Conservation (phyloP, 2,113 vertebrate species). For the Mesoclemmys tuberculata region DNA sequence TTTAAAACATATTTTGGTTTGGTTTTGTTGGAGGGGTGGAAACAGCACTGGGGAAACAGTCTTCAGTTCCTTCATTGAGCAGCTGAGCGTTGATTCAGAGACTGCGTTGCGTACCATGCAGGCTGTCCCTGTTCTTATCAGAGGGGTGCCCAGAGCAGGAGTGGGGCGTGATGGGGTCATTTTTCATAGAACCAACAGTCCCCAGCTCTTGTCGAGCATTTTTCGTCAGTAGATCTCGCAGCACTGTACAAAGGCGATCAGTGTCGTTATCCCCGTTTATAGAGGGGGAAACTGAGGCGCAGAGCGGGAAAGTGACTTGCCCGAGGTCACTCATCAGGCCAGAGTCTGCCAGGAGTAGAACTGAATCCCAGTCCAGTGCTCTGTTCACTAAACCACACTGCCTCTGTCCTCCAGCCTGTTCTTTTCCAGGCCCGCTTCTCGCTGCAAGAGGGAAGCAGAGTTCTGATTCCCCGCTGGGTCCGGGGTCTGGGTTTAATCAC, state of each 20-base stretch:
- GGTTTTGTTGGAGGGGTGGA: rapidly evolving
- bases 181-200: background rate
- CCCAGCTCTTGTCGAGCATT: background rate
- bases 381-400: background rate
- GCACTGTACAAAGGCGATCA: background rate
- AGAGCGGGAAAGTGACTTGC: background rate
- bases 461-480: background rate
- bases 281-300: background rate
- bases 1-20: background rate
- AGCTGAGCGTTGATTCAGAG: background rate
- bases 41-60: background rate
- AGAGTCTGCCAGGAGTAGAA: background rate
- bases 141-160: background rate
- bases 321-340: background rate
- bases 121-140: background rate
- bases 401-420: background rate
- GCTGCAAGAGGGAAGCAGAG: background rate
- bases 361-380: background rate
- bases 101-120: background rate
- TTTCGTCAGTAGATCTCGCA: background rate
- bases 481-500: background rate
- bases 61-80: background rate
- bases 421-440: background rate
- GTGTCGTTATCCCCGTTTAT: background rate
- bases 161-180: background rate